Base-by-base conservation (phyloP, 1,140 invertebrate species). In the Delia radicum region DNA sequence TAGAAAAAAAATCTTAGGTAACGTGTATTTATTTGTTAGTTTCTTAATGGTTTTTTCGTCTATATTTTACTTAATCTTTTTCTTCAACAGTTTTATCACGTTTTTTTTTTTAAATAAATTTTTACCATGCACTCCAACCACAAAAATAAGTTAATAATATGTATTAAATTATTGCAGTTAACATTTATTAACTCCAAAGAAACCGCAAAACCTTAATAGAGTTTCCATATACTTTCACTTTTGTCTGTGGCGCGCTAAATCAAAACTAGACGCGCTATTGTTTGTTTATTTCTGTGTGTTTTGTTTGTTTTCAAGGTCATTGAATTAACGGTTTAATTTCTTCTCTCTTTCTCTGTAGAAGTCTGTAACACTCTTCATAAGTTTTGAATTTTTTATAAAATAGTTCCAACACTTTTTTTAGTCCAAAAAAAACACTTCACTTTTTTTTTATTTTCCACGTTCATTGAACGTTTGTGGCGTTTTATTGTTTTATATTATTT, bases 301-400 rank as follows among this genome's bases (percentile, higher is more conserved):
- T 21, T 33, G n/a, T 33, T 69, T 33, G 71, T 83, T 83, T 83
- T 83, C 82, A 83, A 73, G 72, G 79, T 76, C 77, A 77, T 72
- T 48, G 74, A 76, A 76, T 21, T 73, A 61, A 28, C 72, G 37
- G 27, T 73, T 10, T 61, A 28, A 61, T 73, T 73, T 69, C 62
- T 69, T 42, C 37, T 42, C 37, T 42, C 12, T 42, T 42, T 42
- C 0, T 10, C n/a, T 42, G 1, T 33, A 33, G 1, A 2, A 33
- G 7, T 33, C 13, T 10, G 33, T 2, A 12, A 12, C 33, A 12
- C n/a, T n/a, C n/a, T 33, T 12, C 33, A 3, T 2, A 10, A 33
- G 33, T 1, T 33, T 33, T 33, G 7, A 33, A 0, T 33, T 33
- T 33, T 10, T n/a, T n/a, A n/a, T n/a, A n/a, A n/a, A n/a, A n/a